phyloP scores from a whole-genome alignment of 2,888 invertebrate genomes.

The Cantharis rustica region DNA sequence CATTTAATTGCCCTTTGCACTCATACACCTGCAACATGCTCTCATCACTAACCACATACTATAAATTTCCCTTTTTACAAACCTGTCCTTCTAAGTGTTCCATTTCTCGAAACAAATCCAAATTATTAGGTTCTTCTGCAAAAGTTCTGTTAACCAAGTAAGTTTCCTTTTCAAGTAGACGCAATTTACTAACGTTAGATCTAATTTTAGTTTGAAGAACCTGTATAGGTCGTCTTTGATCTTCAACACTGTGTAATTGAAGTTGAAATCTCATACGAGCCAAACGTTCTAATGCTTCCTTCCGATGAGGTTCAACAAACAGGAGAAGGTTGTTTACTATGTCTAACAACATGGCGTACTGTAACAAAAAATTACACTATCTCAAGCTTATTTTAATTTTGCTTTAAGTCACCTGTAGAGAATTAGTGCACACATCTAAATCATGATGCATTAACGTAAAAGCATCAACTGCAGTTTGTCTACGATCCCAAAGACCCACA shows the following conservation, averaged over 20 bases:
- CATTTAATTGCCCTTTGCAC: conserved; percentile 86
- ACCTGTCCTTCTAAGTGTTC: conserved; percentile 74
- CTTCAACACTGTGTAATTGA: conserved; percentile 88
- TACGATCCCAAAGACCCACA: conserved; percentile 76
- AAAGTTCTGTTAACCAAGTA: conserved; percentile 83
- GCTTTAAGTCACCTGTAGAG: conserved; percentile 66
- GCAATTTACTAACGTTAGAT: conserved; percentile 77
- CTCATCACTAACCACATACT: not conserved
- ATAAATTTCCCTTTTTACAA: conserved; percentile 14
- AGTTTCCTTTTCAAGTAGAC: conserved; percentile 87
- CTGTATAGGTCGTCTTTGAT: conserved; percentile 90
- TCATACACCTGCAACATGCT: conserved; percentile 70
- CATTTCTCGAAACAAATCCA: conserved; percentile 68
- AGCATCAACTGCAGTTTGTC: conserved; percentile 90
- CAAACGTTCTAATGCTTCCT: conserved; percentile 85
- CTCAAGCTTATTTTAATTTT: not conserved
- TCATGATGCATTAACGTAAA: conserved; percentile 99
- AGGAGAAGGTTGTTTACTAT: conserved; percentile 96
- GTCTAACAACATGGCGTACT: conserved; percentile 97
- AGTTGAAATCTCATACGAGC: conserved; percentile 94
- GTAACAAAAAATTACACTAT: conserved; percentile 37
- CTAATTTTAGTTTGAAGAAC: conserved; percentile 84
- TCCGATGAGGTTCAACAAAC: conserved; percentile 94
- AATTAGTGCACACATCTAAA: conserved; percentile 96
- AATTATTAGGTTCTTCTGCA: conserved; percentile 67